Evolutionary conservation across 2,888 invertebrate genomes (phyloP).

Genomic region (Cephus spinipes): DNA sequence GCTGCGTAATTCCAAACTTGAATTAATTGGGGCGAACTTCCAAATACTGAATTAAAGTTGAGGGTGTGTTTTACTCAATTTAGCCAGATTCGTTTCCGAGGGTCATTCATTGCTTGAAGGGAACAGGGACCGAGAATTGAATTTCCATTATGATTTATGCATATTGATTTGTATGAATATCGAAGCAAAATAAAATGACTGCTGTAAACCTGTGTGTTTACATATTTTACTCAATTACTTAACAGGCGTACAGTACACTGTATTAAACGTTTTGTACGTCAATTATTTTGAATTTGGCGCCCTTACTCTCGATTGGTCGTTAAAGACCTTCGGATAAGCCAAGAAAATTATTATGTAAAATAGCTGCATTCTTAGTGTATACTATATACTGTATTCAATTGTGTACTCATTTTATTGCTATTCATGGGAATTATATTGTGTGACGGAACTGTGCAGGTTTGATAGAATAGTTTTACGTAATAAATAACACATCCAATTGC

Average conservation of each 20-base stretch:
- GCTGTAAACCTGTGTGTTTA: neutral
- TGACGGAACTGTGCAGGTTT: neutral
- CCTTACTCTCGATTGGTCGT: neutral
- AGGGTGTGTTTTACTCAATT: neutral
- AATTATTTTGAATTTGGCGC: neutral
- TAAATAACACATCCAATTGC: neutral
- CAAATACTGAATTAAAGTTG: neutral
- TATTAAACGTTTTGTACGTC: neutral
- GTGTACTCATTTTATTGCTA: neutral
- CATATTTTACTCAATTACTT: neutral
- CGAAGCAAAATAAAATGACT: neutral
- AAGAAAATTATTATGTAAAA: neutral
- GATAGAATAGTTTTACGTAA: neutral
- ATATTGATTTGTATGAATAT: neutral
- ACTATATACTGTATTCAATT: neutral
- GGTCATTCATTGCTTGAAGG: neutral
- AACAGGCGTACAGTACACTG: neutral
- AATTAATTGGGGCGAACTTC: conserved; percentile 1
- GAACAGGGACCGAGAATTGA: neutral
- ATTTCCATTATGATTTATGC: neutral
- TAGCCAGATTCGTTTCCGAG: neutral
- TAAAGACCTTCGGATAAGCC: no score
- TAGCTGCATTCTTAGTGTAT: neutral
- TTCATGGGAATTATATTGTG: neutral
- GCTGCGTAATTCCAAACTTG: neutral